These are phyloP conservation scores for Cephus rjabovi DNA, from an alignment of 2,888 invertebrate genomes.

Conservation along the genomic window DNA sequence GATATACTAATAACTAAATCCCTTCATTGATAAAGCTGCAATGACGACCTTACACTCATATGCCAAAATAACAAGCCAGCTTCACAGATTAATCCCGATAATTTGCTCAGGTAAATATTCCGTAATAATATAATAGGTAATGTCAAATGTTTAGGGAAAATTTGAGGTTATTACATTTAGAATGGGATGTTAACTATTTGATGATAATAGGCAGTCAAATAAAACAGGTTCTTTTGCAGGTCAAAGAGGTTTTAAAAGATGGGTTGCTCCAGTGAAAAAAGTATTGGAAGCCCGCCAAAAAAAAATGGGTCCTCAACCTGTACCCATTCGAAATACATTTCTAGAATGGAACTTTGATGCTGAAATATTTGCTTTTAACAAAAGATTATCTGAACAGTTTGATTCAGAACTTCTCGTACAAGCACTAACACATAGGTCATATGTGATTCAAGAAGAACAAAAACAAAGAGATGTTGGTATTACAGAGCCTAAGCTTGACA, in stretches of 20 bases:
- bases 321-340: slow-evolving; percentile 72
- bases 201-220: slow-evolving; percentile 8
- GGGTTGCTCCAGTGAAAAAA: slow-evolving; percentile 77
- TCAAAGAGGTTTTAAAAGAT: slow-evolving; percentile 70
- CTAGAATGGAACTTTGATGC: slow-evolving; percentile 91
- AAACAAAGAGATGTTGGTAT: slow-evolving; percentile 79
- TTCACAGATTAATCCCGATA: slow-evolving; percentile 26
- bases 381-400: slow-evolving; percentile 87
- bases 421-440: slow-evolving; percentile 86
- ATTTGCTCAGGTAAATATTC: slow-evolving; percentile 40
- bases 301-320: slow-evolving; percentile 65
- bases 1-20: not conserved
- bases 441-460: slow-evolving; percentile 77
- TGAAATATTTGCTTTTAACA: slow-evolving; percentile 89
- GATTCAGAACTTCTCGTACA: slow-evolving; percentile 75
- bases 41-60: slow-evolving; percentile 47
- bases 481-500: slow-evolving; percentile 69
- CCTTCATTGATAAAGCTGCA: slow-evolving; percentile 10
- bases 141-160: slow-evolving; percentile 1
- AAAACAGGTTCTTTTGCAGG: slow-evolving; percentile 39
- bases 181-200: slow-evolving; percentile 4
- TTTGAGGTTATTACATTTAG: slow-evolving; percentile 12
- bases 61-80: slow-evolving; percentile 26
- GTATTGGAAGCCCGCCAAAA: slow-evolving; percentile 73
- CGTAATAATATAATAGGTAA: slow-evolving; percentile 1